Percentiles rank a stretch among this genome's conserved stretches.
phyloP scores from a whole-genome alignment of 2,888 invertebrate genomes.

The Drosophila leonis region DNA sequence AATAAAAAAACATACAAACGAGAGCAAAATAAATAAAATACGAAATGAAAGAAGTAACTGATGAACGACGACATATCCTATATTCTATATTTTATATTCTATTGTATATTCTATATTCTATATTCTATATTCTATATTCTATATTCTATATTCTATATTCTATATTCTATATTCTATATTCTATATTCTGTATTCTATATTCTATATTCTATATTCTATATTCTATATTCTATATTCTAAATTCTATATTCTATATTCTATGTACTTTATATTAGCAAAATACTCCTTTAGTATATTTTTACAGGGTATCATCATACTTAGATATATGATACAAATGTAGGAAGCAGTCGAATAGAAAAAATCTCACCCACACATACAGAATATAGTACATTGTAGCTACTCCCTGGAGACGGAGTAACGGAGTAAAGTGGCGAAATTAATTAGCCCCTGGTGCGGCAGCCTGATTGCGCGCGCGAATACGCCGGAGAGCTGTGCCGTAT shows the following conservation, averaged over 20 bases:
- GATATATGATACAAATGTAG: conserved; percentile 27
- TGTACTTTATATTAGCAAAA: background rate
- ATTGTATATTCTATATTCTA: background rate
- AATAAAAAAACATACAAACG: conserved; percentile 12
- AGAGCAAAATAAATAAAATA: conserved; percentile 6
- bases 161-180: conserved; percentile 1
- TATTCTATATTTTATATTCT: background rate
- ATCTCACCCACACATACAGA: conserved; percentile 48
- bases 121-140: conserved; percentile 1
- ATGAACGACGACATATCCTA: background rate
- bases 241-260: background rate
- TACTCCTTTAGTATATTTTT: background rate
- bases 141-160: conserved; percentile 1
- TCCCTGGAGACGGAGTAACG: conserved; percentile 65
- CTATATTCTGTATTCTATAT: conserved; percentile 2
- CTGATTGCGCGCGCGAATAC: conserved; percentile 69
- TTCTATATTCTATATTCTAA: background rate
- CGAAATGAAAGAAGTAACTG: background rate
- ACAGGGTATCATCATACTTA: conserved; percentile 12
- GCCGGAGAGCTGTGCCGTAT: conserved; percentile 50
- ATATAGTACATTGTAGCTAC: conserved; percentile 32
- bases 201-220: conserved; percentile 1
- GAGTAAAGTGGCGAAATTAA: conserved; percentile 80
- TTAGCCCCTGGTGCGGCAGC: conserved; percentile 80
- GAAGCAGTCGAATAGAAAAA: conserved; percentile 21